Base-by-base conservation (phyloP, 2,797 vertebrate species). In the Lepidocolaptes lacrymiger region DNA sequence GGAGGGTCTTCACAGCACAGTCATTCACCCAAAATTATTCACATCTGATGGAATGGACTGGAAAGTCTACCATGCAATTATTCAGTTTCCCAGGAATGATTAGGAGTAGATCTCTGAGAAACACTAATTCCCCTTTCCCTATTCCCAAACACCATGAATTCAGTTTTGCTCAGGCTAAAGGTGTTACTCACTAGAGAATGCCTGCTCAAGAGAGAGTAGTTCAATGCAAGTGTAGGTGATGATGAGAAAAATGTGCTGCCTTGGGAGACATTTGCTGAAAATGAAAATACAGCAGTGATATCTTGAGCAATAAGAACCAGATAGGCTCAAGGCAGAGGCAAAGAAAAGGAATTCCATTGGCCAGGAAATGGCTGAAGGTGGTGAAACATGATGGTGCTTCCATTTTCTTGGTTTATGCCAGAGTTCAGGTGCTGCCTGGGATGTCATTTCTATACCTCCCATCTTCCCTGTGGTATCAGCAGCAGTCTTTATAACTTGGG, bases 301-400 rank as follows among this genome's bases (percentile, higher is more conserved):
- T 27, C 22, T 15, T 39, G 52, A 68, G 58, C 49, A 68, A 52
- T n/a, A 23, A 54, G 20, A 82, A 7, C 9, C 39, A 78, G 27
- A 30, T 32, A 77, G 28, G 10, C 22, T 55, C 1, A 1, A 75
- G 62, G 34, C 49, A 89, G 54, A 59, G 30, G 36, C 32, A 64
- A 54, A 46, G 51, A 62, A 61, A 37, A 51, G 4, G 15, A 51
- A 4, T 49, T 86, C 54, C 10, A 12, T 17, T 85, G 54, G 26
- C 32, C n/a, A 59, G 22, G 23, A 89, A 75, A 59, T n/a, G 34
- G 4, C 48, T 46, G 41, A 77, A 44, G 6, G 13, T 56, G 34
- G 27, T 71, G 34, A 82, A 85, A 66, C 7, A 16, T 0, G 0
- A 39, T 16, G 22, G 9, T 71, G 23, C 12, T 56, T 76, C 19